Evolutionary conservation across 1,140 invertebrate species (phyloP).

Genomic region (Leptopilina clavipes): DNA sequence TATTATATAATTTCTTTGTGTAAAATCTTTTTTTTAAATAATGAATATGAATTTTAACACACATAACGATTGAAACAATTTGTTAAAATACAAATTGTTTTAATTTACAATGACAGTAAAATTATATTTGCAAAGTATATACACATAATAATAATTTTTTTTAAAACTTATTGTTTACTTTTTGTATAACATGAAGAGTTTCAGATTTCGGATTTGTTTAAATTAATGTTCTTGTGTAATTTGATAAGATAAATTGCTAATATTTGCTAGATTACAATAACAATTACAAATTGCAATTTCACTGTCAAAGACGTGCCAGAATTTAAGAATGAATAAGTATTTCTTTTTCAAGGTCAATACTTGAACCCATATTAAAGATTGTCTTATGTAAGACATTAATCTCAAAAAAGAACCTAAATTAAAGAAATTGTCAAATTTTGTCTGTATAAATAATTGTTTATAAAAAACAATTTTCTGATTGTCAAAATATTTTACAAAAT

Average conservation of each 20-base stretch:
- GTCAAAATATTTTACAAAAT: too few species aligned
- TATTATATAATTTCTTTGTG: too few species aligned
- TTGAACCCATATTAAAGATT: neutral
- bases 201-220: neutral
- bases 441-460: neutral
- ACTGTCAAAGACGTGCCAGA: conserved; percentile 20
- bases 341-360: neutral
- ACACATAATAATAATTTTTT: too few species aligned
- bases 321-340: neutral
- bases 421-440: neutral
- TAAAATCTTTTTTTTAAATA: too few species aligned
- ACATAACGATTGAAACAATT: too few species aligned
- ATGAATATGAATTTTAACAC: too few species aligned
- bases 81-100: too few species aligned
- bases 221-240: conserved; percentile 2
- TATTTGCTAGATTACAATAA: conserved; percentile 5
- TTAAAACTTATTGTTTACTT: too few species aligned
- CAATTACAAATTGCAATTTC: conserved; percentile 7
- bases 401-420: neutral
- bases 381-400: conserved; percentile 5
- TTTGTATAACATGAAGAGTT: too few species aligned
- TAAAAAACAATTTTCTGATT: neutral
- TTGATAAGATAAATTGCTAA: conserved; percentile 1
- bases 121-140: too few species aligned
- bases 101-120: too few species aligned